These are phyloP conservation scores for Stramonita haemastoma DNA, from an alignment of 2,888 invertebrate species.

Conservation along the genomic window DNA sequence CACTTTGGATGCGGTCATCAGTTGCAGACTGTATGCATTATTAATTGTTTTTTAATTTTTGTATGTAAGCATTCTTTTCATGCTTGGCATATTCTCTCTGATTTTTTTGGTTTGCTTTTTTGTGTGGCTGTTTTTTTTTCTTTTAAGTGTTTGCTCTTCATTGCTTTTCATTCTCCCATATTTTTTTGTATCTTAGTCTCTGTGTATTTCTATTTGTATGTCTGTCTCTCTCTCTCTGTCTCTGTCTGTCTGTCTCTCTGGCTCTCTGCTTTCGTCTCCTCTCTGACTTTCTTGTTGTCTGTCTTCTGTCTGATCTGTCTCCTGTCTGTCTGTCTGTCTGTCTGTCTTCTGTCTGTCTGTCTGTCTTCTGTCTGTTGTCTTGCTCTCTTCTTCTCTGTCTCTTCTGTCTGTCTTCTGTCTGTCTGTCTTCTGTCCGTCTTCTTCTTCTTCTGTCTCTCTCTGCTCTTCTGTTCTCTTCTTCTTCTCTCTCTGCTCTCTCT, in stretches of 20 bases:
- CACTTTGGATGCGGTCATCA: too few species aligned
- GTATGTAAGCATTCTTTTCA: too few species aligned
- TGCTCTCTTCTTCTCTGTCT: background rate
- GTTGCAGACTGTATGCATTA: too few species aligned
- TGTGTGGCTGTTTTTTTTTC: too few species aligned
- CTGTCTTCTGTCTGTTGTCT: background rate
- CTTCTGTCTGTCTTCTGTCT: slow-evolving; percentile 19
- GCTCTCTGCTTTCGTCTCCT: too few species aligned
- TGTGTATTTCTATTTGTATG: background rate
- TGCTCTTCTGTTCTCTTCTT: background rate
- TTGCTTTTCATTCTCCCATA: too few species aligned
- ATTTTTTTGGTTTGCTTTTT: too few species aligned
- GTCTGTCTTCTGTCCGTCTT: slow-evolving; percentile 36
- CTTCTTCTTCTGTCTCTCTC: slow-evolving; percentile 47
- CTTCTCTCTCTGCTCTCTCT: background rate
- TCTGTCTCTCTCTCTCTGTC: slow-evolving; percentile 34
- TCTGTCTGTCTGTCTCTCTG: background rate
- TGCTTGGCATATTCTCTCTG: too few species aligned
- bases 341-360: background rate
- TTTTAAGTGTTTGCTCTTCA: too few species aligned
- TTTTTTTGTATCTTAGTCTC: background rate
- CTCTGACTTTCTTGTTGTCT: too few species aligned
- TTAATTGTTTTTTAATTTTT: too few species aligned
- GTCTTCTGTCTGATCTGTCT: background rate
- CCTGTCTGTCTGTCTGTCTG: slow-evolving; percentile 22